phyloP scores from a whole-genome alignment of 2,888 invertebrate species.

The Ellobium chinense region DNA sequence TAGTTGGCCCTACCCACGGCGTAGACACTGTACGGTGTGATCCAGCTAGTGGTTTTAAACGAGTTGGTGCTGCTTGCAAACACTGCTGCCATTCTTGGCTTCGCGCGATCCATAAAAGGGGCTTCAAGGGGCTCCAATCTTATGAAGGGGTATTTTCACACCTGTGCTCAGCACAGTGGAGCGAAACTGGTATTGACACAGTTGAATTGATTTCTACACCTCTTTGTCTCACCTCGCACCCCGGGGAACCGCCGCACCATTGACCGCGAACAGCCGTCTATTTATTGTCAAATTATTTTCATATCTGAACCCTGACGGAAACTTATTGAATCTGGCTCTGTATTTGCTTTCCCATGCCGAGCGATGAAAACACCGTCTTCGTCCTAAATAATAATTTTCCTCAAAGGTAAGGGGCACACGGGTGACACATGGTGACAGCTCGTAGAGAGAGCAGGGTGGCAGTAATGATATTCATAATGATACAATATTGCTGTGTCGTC shows the following conservation, averaged over 20 bases:
- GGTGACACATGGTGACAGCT: not conserved
- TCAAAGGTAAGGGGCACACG: not conserved
- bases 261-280: not conserved
- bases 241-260: not conserved
- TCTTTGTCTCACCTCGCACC: slow-evolving; percentile 11
- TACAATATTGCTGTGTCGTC: too few species aligned
- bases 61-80: not conserved
- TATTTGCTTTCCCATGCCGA: slow-evolving; percentile 12
- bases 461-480: too few species aligned
- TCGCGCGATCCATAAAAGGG: not conserved
- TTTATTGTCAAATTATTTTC: slow-evolving; percentile 15
- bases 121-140: not conserved
- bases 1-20: too few species aligned
- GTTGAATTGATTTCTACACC: slow-evolving; percentile 1
- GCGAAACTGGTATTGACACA: slow-evolving; percentile 11
- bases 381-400: not conserved
- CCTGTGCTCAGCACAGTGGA: not conserved
- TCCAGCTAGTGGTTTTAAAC: too few species aligned
- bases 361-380: not conserved
- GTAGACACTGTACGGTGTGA: too few species aligned
- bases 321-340: not conserved
- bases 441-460: not conserved
- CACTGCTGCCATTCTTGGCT: not conserved
- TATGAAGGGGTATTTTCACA: not conserved
- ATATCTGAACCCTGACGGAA: slow-evolving; percentile 1